phyloP scores from a whole-genome alignment of 2,888 invertebrate species.

The Coenonympha glycerion region DNA sequence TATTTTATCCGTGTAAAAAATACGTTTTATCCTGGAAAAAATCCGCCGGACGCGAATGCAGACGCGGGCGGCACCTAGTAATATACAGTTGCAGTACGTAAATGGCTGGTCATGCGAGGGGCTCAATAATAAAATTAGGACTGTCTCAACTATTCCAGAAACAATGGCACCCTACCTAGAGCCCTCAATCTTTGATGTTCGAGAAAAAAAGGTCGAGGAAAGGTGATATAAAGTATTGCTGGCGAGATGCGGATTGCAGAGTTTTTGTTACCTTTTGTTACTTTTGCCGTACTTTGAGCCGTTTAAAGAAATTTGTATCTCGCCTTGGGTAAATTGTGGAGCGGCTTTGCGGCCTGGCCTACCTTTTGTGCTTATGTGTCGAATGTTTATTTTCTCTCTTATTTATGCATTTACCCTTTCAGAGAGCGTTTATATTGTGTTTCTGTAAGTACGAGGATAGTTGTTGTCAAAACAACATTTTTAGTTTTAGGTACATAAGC shows the following conservation, averaged over 20 bases:
- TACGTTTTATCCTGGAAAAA: too few species aligned
- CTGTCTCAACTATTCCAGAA: background rate
- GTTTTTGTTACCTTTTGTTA: slow-evolving; percentile 12
- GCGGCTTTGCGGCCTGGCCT: slow-evolving; percentile 8
- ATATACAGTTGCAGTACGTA: too few species aligned
- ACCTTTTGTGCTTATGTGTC: background rate
- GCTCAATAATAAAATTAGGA: too few species aligned
- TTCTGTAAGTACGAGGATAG: too few species aligned
- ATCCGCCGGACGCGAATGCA: too few species aligned
- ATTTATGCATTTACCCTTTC: background rate
- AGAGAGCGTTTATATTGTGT: too few species aligned
- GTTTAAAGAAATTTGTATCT: slow-evolving; percentile 26
- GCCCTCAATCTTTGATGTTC: slow-evolving; percentile 49
- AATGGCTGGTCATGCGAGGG: too few species aligned
- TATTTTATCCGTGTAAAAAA: too few species aligned
- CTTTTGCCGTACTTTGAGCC: slow-evolving; percentile 20
- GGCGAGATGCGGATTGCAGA: slow-evolving; percentile 24
- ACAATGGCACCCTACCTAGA: slow-evolving; percentile 12
- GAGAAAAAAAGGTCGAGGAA: slow-evolving; percentile 29
- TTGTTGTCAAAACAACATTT: too few species aligned
- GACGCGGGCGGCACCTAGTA: too few species aligned
- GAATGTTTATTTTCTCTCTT: slow-evolving; percentile 5
- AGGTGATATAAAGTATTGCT: slow-evolving; percentile 42
- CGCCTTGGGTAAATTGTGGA: slow-evolving; percentile 13
- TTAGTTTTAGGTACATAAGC: too few species aligned